Evolutionary conservation across 2,797 vertebrate species (phyloP), one percentile per base, ranked within the genome.

Genomic region (Nyctalus aviator): DNA sequence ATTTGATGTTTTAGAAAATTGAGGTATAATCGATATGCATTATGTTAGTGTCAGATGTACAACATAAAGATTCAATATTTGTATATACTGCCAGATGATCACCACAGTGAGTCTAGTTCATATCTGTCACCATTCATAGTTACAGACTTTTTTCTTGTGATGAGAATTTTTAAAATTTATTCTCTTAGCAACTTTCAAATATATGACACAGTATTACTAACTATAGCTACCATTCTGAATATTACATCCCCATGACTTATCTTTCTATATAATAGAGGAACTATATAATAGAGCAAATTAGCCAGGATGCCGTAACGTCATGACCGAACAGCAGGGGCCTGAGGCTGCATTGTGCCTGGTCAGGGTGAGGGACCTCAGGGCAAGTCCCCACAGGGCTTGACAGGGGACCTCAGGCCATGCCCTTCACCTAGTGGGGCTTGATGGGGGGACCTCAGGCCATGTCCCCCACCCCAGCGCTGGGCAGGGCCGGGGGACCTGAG

Each of bases 101-200:
- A 62, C 41, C 41, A 57, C 27, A 57, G 64, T 50, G n/a, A 57
- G 35, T 27, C 62, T 69, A 68, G 30, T 79, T 89, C 68, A 57
- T 62, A 57, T 69, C 48, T 14, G 4, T 57, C 30, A 69, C 64
- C 21, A 46, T 44, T 32, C 57, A 68, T 44, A 89, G 30, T 25
- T 57, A 69, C 2, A 55, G 21, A 44, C 18, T 15, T 87, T 53
- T 68, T 66, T 20, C 17, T 71, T 86, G 3, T 86, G 17, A 86
- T 32, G 68, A 71, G 32, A 92, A 81, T 69, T 55, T 88, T 73
- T 86, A 41, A 79, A 55, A 81, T 64, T 30, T 73, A 87, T 23
- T 79, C 27, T 86, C 27, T 73, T 41, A 73, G 30, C 44, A 87
- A 64, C 17, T 73, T 66, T 55, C 76, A 87, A 88, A 79, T n/a